These are phyloP conservation scores for Callocephalon fimbriatum DNA, from an alignment of 2,113 vertebrate genomes.

Conservation along the genomic window DNA sequence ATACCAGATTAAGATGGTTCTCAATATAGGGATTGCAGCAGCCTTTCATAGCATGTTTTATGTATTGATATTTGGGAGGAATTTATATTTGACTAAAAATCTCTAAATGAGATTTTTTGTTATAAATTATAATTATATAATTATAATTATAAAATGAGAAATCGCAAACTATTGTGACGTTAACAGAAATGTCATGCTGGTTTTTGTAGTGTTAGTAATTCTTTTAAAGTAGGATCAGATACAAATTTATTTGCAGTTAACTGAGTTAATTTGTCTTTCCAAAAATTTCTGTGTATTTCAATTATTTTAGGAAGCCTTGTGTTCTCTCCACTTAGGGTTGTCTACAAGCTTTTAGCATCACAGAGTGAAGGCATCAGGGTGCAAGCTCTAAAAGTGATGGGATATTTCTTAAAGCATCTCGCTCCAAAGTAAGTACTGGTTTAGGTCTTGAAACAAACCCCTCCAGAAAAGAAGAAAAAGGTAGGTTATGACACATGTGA, in stretches of 20 bases:
- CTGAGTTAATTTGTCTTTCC: background rate
- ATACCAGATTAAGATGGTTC: background rate
- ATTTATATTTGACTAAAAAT: background rate
- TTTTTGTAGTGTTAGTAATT: background rate
- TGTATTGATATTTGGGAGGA: background rate
- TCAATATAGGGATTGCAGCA: background rate
- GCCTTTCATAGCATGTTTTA: background rate
- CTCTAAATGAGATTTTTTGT: background rate
- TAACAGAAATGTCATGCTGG: background rate
- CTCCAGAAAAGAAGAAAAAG: background rate
- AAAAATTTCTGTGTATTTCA: background rate
- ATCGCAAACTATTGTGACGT: background rate
- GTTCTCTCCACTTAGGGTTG: conserved; percentile 80
- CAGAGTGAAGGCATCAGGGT: conserved; percentile 94
- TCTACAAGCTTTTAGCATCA: conserved; percentile 96
- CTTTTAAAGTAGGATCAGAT: background rate
- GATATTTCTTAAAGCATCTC: conserved; percentile 94
- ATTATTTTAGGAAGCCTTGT: background rate
- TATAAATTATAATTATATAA: too few species aligned
- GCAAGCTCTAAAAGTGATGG: conserved; percentile 95
- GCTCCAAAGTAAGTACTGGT: conserved; percentile 88
- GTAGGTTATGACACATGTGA: background rate
- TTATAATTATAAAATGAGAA: background rate
- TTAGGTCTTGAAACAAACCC: background rate
- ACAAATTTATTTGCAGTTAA: background rate